Percentiles rank a stretch among this genome's conserved stretches.
phyloP scores from a whole-genome alignment of 2,888 invertebrate species.

The Megastigmus dorsalis region DNA sequence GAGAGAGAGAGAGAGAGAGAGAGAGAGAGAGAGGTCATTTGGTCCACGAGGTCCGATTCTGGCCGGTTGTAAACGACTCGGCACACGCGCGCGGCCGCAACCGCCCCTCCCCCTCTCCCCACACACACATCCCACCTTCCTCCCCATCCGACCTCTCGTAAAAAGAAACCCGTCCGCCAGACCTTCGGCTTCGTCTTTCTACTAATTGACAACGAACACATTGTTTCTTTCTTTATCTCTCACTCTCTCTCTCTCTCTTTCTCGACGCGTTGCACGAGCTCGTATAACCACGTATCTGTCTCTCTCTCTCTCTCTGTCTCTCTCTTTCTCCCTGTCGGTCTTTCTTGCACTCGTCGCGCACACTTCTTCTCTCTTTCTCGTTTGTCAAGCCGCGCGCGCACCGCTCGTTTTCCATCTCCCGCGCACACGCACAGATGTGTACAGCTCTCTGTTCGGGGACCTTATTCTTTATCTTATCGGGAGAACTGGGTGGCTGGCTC shows the following conservation, averaged over 20 bases:
- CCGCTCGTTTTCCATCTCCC: constrained; percentile 40
- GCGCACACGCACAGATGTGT: background rate
- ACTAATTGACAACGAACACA: constrained; percentile 71
- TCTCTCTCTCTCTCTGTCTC: constrained; percentile 7
- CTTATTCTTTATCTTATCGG: constrained; percentile 51
- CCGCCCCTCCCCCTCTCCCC: constrained; percentile 57
- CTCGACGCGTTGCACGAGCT: too few relatives aligned
- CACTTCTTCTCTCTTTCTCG: constrained; percentile 36
- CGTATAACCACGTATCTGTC: too few relatives aligned
- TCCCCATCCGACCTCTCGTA: constrained; percentile 61
- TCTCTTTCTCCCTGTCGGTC: background rate
- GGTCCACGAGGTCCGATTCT: constrained; percentile 64
- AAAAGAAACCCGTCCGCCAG: constrained; percentile 56
- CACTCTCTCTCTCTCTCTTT: constrained; percentile 28
- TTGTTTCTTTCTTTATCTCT: constrained; percentile 62
- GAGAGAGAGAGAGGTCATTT: constrained; percentile 59
- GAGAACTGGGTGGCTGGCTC: too few relatives aligned
- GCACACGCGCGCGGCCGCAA: constrained; percentile 47
- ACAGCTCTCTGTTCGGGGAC: constrained; percentile 7
- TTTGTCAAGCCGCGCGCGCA: constrained; percentile 21
- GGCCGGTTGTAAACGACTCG: constrained; percentile 66
- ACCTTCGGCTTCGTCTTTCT: constrained; percentile 53
- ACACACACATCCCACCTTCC: too few relatives aligned
- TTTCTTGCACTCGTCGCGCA: background rate
- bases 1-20: constrained; percentile 53